Evolutionary conservation across 2,797 vertebrate species (phyloP).

Genomic region (Thripadectes ignobilis): DNA sequence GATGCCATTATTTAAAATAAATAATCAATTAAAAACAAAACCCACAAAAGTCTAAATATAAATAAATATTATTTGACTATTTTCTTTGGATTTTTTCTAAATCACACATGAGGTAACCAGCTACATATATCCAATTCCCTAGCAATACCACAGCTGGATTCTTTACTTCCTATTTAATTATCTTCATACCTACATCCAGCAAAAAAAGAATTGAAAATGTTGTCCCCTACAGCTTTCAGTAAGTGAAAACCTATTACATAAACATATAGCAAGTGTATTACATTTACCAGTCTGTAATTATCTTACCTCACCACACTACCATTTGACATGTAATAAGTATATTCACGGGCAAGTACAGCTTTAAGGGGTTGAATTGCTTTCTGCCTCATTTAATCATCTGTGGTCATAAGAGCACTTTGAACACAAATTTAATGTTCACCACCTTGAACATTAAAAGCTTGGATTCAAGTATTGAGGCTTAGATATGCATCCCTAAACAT

Average conservation of each 20-base stretch:
- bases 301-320: background rate
- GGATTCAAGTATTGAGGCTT: accelerated
- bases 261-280: background rate
- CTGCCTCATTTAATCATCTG: background rate
- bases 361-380: background rate
- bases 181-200: background rate
- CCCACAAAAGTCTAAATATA: too few species aligned
- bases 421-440: background rate
- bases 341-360: background rate
- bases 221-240: background rate
- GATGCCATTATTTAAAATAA: background rate
- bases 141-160: background rate
- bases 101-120: background rate
- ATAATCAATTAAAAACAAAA: background rate
- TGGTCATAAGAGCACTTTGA: background rate
- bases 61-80: background rate
- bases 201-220: background rate
- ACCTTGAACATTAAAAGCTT: background rate
- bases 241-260: background rate
- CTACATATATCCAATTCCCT: too few species aligned
- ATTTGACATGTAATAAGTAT: background rate
- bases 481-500: background rate
- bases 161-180: background rate
- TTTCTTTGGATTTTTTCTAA: background rate
- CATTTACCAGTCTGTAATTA: background rate